Evolutionary conservation across 92 coral and sea anemone species (phyloP).

Genomic region (Porites lobata): DNA sequence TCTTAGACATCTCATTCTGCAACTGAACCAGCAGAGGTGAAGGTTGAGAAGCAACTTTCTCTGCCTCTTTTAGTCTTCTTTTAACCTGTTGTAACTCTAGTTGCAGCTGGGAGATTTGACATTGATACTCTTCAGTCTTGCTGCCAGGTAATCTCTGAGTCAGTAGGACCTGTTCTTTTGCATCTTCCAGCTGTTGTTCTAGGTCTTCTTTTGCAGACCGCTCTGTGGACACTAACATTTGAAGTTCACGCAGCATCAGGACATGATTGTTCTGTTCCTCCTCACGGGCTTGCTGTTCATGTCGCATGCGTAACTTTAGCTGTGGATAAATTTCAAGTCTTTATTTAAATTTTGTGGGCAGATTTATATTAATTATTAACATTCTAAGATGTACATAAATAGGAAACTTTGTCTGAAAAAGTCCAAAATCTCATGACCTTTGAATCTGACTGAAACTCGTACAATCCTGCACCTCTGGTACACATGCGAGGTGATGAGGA

Average conservation of each 20-base stretch:
- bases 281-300: conserved; percentile 94
- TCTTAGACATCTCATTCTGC: conserved; percentile 89
- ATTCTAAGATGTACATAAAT: too few species aligned
- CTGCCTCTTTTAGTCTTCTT: conserved; percentile 73
- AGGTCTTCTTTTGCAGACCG: conserved; percentile 91
- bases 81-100: conserved; percentile 72
- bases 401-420: too few species aligned
- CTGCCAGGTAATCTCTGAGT: conserved; percentile 72
- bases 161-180: conserved; percentile 70
- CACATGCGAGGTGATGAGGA: too few species aligned
- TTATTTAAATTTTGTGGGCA: not conserved
- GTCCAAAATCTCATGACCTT: too few species aligned
- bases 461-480: too few species aligned
- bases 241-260: conserved; percentile 92
- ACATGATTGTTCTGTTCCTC: conserved; percentile 96
- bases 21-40: conserved; percentile 84
- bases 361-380: not conserved
- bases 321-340: conserved; percentile 22
- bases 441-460: too few species aligned
- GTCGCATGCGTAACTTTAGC: conserved; percentile 92
- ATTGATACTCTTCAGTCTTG: conserved; percentile 82
- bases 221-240: conserved; percentile 90
- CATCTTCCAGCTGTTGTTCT: conserved; percentile 90
- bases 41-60: conserved; percentile 81
- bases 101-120: conserved; percentile 67